These are phyloP conservation scores for Achlya flavicornis DNA, from an alignment of 2,888 invertebrate genomes.

Conservation along the genomic window DNA sequence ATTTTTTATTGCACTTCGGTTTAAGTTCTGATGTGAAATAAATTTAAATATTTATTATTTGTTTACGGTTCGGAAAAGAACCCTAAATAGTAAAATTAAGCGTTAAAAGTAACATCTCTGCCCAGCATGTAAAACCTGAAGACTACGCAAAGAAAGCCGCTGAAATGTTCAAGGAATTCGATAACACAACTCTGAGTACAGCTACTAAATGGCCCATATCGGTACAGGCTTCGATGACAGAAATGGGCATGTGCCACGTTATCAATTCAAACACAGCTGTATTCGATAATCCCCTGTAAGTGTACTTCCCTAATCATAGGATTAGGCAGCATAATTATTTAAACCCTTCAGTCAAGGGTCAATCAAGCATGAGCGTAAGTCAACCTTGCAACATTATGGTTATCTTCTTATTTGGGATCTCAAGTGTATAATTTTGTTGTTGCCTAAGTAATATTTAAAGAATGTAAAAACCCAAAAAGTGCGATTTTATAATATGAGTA, in stretches of 20 bases:
- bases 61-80: background rate
- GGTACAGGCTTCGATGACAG: conserved; percentile 84
- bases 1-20: background rate
- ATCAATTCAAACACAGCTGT: conserved; percentile 87
- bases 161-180: conserved; percentile 53
- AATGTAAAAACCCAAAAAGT: too few species aligned
- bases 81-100: conserved; percentile 9
- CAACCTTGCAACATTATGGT: too few species aligned
- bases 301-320: conserved; percentile 12
- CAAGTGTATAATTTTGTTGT: too few species aligned
- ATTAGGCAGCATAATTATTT: background rate
- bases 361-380: too few species aligned
- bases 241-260: conserved; percentile 88
- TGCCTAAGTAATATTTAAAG: too few species aligned
- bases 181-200: conserved; percentile 49
- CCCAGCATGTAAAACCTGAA: conserved; percentile 56
- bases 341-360: too few species aligned
- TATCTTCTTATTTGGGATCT: too few species aligned
- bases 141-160: conserved; percentile 61
- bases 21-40: background rate
- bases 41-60: background rate
- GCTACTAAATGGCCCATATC: conserved; percentile 65
- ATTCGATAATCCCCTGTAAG: conserved; percentile 82
- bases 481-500: background rate
- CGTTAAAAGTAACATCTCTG: conserved; percentile 7